These are phyloP conservation scores for Lumbricus terrestris DNA, from an alignment of 2,888 invertebrate genomes.

Conservation along the genomic window DNA sequence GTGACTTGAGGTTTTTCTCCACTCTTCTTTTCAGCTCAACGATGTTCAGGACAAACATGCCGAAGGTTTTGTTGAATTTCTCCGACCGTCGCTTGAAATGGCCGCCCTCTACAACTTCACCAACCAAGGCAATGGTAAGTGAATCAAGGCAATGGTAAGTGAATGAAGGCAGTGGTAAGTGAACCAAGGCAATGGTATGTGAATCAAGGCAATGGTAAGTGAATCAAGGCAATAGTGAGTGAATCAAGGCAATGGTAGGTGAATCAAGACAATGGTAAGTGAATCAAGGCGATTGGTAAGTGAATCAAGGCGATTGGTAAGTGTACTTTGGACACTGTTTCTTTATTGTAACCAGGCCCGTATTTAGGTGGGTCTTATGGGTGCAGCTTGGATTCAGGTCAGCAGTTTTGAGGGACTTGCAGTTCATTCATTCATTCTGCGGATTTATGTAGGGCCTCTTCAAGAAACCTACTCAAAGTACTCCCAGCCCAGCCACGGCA, in stretches of 20 bases:
- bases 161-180: conserved; percentile 32
- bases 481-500: too few species aligned
- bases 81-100: conserved; percentile 78
- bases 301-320: conserved; percentile 68
- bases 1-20: background rate
- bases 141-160: conserved; percentile 66
- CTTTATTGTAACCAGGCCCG: too few species aligned
- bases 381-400: too few species aligned
- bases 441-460: too few species aligned
- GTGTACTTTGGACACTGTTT: too few species aligned
- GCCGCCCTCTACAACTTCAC: conserved; percentile 84
- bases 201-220: conserved; percentile 66
- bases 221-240: too few species aligned
- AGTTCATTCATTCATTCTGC: too few species aligned
- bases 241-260: conserved; percentile 67
- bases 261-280: conserved; percentile 66
- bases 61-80: conserved; percentile 76
- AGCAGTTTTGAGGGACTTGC: too few species aligned
- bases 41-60: conserved; percentile 78
- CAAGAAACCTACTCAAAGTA: too few species aligned
- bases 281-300: too few species aligned
- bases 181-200: conserved; percentile 66
- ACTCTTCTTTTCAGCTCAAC: conserved; percentile 62
- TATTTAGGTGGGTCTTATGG: too few species aligned
- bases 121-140: conserved; percentile 66